Percentiles rank a stretch among this genome's conserved stretches.
Conservation (phyloP, 2,797 vertebrate species). For the Selene dorsalis region DNA sequence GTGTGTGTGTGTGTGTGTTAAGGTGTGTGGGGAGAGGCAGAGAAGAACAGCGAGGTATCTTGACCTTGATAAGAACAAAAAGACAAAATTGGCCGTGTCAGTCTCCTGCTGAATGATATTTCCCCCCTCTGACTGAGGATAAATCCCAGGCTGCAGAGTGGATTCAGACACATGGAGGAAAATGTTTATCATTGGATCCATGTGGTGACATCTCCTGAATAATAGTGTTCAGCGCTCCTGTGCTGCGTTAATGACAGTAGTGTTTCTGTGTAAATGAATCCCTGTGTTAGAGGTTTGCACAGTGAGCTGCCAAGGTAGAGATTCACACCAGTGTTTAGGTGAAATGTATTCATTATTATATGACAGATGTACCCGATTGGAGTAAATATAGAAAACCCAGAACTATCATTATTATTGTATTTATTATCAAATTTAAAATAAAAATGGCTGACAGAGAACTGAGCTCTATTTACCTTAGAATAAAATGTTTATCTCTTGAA, state of each 20-base stretch:
- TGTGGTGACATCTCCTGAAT: neutral
- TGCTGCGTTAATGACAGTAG: neutral
- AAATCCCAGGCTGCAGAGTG: neutral
- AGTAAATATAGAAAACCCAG: neutral
- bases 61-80: constrained; percentile 31
- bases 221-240: neutral
- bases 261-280: neutral
- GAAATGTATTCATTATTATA: no score
- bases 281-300: neutral
- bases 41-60: neutral
- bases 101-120: neutral
- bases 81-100: constrained; percentile 3
- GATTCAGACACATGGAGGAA: neutral
- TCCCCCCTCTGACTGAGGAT: neutral
- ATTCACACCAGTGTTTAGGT: neutral
- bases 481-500: no score
- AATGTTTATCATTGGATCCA: neutral
- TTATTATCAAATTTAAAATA: no score
- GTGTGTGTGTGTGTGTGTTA: neutral
- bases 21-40: constrained; percentile 4
- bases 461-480: no score
- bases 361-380: neutral
- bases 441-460: no score
- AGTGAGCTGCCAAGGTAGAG: neutral
- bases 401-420: no score